Conservation (phyloP, 2,113 vertebrate genomes). For the Hirundichthys speculiger region DNA sequence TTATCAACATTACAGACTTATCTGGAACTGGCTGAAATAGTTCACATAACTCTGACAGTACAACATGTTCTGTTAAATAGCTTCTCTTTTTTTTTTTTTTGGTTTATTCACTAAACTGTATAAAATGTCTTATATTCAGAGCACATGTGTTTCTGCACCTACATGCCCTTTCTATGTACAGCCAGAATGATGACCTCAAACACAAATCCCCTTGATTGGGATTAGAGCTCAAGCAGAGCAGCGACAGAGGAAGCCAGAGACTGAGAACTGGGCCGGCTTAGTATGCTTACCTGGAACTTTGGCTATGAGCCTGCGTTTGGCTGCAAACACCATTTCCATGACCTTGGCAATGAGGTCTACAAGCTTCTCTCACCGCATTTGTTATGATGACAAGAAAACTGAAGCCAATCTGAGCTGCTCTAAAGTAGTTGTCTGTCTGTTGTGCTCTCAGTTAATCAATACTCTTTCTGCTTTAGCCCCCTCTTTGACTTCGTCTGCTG, state of each 20-base stretch:
- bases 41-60: slow-evolving; percentile 25
- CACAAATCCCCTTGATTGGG: slow-evolving; percentile 71
- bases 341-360: slow-evolving; percentile 7
- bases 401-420: not conserved
- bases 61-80: not conserved
- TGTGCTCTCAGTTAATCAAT: not conserved
- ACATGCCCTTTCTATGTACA: slow-evolving; percentile 13
- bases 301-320: slow-evolving; percentile 13
- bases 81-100: not conserved
- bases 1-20: slow-evolving; percentile 17
- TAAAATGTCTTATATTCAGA: slow-evolving; percentile 6
- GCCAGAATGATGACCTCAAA: slow-evolving; percentile 59
- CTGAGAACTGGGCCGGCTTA: slow-evolving; percentile 26
- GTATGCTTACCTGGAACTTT: slow-evolving; percentile 28
- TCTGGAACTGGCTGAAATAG: slow-evolving; percentile 9
- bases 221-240: slow-evolving; percentile 63
- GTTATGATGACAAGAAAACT: not conserved
- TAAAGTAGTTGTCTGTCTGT: not conserved
- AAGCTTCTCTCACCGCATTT: not conserved
- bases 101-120: not conserved
- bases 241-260: slow-evolving; percentile 20
- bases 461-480: not conserved
- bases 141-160: slow-evolving; percentile 2
- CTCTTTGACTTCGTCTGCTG: not conserved
- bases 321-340: not conserved